phyloP scores from a whole-genome alignment of 2,888 invertebrate genomes.

The Heliconius erato region DNA sequence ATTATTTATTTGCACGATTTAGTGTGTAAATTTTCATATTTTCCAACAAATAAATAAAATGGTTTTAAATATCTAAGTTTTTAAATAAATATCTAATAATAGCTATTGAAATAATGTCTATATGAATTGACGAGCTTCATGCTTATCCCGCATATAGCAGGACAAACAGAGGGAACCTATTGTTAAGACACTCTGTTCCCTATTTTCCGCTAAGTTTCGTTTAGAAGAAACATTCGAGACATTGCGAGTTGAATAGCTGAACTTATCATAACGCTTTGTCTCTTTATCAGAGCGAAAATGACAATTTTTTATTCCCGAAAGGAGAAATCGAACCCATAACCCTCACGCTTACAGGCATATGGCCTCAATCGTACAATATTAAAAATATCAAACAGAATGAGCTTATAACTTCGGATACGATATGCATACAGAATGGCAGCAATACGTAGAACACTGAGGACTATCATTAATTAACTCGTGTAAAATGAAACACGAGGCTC shows the following conservation, averaged over 20 bases:
- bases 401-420: not conserved
- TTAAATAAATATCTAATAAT: too few relatives aligned
- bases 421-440: not conserved
- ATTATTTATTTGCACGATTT: too few relatives aligned
- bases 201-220: not conserved
- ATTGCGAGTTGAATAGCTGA: not conserved
- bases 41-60: too few relatives aligned
- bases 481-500: constrained; percentile 15
- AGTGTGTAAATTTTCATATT: too few relatives aligned
- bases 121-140: not conserved
- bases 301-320: not conserved
- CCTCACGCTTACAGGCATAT: not conserved
- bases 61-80: too few relatives aligned
- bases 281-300: not conserved
- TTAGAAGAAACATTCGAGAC: not conserved
- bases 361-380: not conserved
- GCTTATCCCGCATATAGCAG: not conserved
- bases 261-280: not conserved
- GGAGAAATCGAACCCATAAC: not conserved
- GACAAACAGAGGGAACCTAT: not conserved
- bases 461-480: constrained; percentile 11
- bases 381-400: not conserved
- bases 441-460: not conserved
- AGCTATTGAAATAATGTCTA: too few relatives aligned
- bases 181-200: not conserved